phyloP scores from a whole-genome alignment of 2,888 invertebrate genomes.

The Carabus problematicus region DNA sequence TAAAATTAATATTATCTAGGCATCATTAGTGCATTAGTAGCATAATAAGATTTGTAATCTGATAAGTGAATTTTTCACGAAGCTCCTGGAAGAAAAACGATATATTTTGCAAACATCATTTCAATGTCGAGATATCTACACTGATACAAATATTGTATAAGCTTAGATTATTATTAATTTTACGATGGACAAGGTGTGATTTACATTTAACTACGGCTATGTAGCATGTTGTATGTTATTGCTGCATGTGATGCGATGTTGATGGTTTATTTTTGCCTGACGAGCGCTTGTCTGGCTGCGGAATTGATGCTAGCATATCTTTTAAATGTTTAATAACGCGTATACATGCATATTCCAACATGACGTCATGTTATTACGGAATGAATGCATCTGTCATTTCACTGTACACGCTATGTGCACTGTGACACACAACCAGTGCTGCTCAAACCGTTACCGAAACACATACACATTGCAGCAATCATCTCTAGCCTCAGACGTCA shows the following conservation, averaged over 20 bases:
- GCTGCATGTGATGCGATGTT: not conserved
- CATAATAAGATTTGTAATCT: no score
- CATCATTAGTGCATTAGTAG: no score
- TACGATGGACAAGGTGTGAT: no score
- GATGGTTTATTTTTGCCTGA: constrained; percentile 30
- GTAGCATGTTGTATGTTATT: no score
- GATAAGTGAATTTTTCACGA: no score
- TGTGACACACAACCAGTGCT: constrained; percentile 7
- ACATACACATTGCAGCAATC: not conserved
- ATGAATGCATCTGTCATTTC: constrained; percentile 41
- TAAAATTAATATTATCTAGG: no score
- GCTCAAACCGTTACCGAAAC: not conserved
- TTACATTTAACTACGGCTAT: no score
- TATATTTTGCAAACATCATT: no score
- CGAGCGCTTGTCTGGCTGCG: constrained; percentile 22
- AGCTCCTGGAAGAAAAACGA: no score
- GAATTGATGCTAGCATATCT: constrained; percentile 34
- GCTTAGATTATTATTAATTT: no score
- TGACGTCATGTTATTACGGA: constrained; percentile 38
- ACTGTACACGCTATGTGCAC: constrained; percentile 25
- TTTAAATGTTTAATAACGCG: constrained; percentile 42
- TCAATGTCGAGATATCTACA: no score
- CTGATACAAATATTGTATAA: no score
- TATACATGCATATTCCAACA: constrained; percentile 33
- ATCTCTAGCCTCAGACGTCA: not conserved